Evolutionary conservation across 2,797 vertebrate species (phyloP), one percentile per base, ranked within the genome.

Genomic region (Sebastes vulpes): DNA sequence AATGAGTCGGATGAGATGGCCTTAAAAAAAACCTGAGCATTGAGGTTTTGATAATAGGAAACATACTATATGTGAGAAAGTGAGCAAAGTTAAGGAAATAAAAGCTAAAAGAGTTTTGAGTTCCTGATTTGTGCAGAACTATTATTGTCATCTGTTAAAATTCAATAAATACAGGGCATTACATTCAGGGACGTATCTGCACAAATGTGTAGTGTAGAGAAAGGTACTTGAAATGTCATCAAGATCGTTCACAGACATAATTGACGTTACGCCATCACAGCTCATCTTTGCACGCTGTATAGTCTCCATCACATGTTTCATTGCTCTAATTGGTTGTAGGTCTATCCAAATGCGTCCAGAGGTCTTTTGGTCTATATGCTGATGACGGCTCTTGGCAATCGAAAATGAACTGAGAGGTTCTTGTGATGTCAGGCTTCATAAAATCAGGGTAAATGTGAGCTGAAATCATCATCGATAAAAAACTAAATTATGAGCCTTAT

Each of bases 401-500:
- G 2, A 18, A 28, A n/a, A 58, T 29, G 2, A 29, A 29, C 26
- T 31, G 8, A n/a, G 18, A 48, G 46, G 18, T 9, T 48, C 18
- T 48, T n/a, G 46, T 3, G 9, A n/a, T 58, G 56, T 58, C 26
- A 29, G 54, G 26, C 26, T 26, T 9, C 54, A 58, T n/a, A 9
- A 29, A 58, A 58, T 57, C 4, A n/a, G 8, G 16, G 0, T 18
- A 26, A 28, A 28, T 28, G 9, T 8, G 52, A 53, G 21, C 10
- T 53, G 21, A 53, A 53, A 18, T 14, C 16, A 28, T 46, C 38
- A 46, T 46, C 16, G 6, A 46, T 18, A 46, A 46, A 46, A 48
- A 9, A 0, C 3, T 0, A 25, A 54, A 54, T 46, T 46, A 0
- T 9, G 16, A 61, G 11, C 60, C 3, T 63, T 10, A 63, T 18